phyloP scores from a whole-genome alignment of 1,140 invertebrate genomes.

The Macrobrachium rosenbergii region DNA sequence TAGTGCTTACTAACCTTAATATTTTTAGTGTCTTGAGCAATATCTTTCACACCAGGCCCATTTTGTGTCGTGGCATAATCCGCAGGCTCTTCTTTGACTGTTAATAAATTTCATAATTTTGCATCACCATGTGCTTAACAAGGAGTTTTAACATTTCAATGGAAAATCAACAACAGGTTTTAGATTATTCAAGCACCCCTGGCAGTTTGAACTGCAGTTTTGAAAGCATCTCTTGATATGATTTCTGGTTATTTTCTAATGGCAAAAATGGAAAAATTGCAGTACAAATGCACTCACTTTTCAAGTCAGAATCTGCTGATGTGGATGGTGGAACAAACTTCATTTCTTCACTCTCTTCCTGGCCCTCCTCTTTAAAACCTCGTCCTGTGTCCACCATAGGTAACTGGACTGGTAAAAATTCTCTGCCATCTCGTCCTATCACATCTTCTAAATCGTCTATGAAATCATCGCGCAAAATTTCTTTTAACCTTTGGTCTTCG shows the following conservation, averaged over 20 bases:
- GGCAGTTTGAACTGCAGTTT: too few species aligned
- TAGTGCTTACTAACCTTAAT: background rate
- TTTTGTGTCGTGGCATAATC: background rate
- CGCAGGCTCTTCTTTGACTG: conserved; percentile 39
- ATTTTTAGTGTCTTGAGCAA: conserved; percentile 21
- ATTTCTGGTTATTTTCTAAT: too few species aligned
- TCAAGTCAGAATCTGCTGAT: background rate
- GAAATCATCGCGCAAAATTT: conserved; percentile 51
- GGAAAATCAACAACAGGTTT: background rate
- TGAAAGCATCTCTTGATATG: too few species aligned
- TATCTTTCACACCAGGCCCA: background rate
- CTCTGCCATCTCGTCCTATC: conserved; percentile 6
- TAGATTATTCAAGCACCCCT: too few species aligned
- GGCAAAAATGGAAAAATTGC: too few species aligned
- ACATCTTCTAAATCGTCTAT: conserved; percentile 47
- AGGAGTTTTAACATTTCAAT: background rate
- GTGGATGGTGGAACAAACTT: background rate
- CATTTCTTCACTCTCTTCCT: background rate
- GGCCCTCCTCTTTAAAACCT: conserved; percentile 41
- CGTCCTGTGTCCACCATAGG: conserved; percentile 46
- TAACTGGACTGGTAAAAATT: conserved; percentile 49
- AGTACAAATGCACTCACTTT: conserved; percentile 10
- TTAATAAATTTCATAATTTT: background rate
- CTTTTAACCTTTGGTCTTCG: conserved; percentile 57
- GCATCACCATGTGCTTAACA: too few species aligned